A percentile compares a stretch with the other conserved stretches of the same genome.
phyloP scores from a whole-genome alignment of 2,113 vertebrate species.

The Takifugu bimaculatus region DNA sequence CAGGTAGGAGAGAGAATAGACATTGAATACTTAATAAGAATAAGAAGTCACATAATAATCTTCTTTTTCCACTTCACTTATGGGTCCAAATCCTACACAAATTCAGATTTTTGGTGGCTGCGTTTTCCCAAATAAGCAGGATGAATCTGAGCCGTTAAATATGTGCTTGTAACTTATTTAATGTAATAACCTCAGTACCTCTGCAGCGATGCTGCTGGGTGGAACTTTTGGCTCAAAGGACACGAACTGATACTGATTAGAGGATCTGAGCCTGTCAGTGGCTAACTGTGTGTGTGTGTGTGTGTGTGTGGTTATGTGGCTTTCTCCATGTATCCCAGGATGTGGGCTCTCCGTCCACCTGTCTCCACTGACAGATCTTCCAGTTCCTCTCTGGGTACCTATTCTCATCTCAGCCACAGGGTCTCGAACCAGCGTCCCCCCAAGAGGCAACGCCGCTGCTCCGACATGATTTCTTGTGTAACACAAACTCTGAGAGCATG shows the following conservation, averaged over 20 bases:
- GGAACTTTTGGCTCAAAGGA: slow-evolving; percentile 29
- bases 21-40: too few relatives aligned
- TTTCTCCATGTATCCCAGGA: slow-evolving; percentile 63
- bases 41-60: too few relatives aligned
- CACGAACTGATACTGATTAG: slow-evolving; percentile 77
- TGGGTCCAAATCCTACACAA: too few relatives aligned
- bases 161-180: too few relatives aligned
- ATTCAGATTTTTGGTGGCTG: too few relatives aligned
- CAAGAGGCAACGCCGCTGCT: slow-evolving; percentile 45
- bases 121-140: too few relatives aligned
- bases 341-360: slow-evolving; percentile 73
- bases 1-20: too few relatives aligned
- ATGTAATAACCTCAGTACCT: not conserved
- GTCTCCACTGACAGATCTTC: slow-evolving; percentile 57
- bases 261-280: slow-evolving; percentile 69
- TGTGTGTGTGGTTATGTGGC: slow-evolving; percentile 63
- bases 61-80: too few relatives aligned
- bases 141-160: not conserved
- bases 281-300: slow-evolving; percentile 40
- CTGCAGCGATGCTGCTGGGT: slow-evolving; percentile 5
- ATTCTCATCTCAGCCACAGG: slow-evolving; percentile 61
- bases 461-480: slow-evolving; percentile 11
- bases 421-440: slow-evolving; percentile 53
- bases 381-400: slow-evolving; percentile 72
- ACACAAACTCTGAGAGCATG: not conserved